phyloP scores from a whole-genome alignment of 2,113 vertebrate genomes.

The Neotoma lepida region DNA sequence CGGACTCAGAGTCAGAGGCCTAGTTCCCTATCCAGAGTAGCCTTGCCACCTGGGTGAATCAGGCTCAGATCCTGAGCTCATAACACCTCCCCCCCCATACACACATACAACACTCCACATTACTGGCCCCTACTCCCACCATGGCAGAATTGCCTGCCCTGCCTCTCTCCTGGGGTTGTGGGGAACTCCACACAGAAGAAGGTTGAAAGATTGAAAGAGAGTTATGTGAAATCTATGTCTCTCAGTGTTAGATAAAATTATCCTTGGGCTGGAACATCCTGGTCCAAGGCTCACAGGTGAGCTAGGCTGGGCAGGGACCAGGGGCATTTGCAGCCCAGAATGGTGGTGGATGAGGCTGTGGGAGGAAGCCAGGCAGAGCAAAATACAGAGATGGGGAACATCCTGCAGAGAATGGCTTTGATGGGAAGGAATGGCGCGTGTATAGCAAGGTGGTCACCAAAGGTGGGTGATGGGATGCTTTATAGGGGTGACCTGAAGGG shows the following conservation, averaged over 20 bases:
- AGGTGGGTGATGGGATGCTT: background rate
- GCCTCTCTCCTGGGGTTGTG: background rate
- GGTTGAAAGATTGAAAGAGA: accelerated
- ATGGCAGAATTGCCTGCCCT: background rate
- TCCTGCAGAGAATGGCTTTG: background rate
- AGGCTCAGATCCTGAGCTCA: background rate
- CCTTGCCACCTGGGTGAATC: background rate
- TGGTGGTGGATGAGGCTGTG: background rate
- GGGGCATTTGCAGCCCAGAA: background rate
- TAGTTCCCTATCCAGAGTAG: accelerated
- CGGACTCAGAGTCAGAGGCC: background rate
- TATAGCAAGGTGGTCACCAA: accelerated
- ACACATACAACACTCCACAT: background rate
- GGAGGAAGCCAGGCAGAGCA: background rate
- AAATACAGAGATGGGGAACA: background rate
- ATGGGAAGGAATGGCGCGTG: background rate
- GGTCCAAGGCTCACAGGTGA: too few species aligned
- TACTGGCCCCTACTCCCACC: background rate
- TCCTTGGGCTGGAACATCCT: background rate
- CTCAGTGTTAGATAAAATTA: background rate
- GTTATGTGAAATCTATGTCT: background rate
- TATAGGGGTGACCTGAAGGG: accelerated
- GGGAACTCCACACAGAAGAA: background rate
- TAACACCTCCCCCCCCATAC: background rate
- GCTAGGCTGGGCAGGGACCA: background rate